Evolutionary conservation across 2,888 invertebrate species (phyloP), one percentile per base, ranked within the genome.

Genomic region (Ariolimax columbianus): DNA sequence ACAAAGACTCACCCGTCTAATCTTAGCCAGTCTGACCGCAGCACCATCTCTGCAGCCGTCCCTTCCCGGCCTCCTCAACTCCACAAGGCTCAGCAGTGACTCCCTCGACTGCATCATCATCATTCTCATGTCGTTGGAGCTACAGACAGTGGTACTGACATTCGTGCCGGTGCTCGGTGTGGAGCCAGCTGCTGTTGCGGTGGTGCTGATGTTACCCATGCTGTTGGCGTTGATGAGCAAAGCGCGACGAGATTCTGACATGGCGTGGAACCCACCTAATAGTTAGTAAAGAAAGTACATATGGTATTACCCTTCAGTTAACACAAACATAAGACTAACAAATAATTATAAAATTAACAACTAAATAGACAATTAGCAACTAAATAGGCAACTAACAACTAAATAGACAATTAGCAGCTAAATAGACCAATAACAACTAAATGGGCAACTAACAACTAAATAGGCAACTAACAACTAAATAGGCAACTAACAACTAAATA

Each of bases 11-110:
- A 88, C 88, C 82, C 88, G 77, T 51, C 88, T 83, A 73, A 79
- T 78, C 82, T 88, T 88, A 66, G 86, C 86, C 82, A 86, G 72
- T 77, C 82, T 86, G 33, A 79, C 80, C 6, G 85, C 43, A n/a
- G 83, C 73, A 33, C 72, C 33, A 75, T 82, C 82, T 17, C 81
- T 47, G 9, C n/a, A n/a, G n/a, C n/a, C n/a, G n/a, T 26, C 38
- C 17, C 82, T 40, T 0, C 75, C 78, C 7, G 87, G 81, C 14
- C 82, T 63, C n/a, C 86, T 73, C 36, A 87, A 75, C 78, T 86
- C 86, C 51, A 87, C 86, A 47, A 86, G 83, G 66, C 86, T 86
- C 72, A 84, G 47, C 63, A 85, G 11, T 4, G 85, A 85, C 51
- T 87, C 87, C 70, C 84, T 82, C 36, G 85, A 85, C 51, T 75